phyloP scores from a whole-genome alignment of 30 jellyfish, hydroid and myxozoan genomes.

The Hydractinia symbiolongicarpus region DNA sequence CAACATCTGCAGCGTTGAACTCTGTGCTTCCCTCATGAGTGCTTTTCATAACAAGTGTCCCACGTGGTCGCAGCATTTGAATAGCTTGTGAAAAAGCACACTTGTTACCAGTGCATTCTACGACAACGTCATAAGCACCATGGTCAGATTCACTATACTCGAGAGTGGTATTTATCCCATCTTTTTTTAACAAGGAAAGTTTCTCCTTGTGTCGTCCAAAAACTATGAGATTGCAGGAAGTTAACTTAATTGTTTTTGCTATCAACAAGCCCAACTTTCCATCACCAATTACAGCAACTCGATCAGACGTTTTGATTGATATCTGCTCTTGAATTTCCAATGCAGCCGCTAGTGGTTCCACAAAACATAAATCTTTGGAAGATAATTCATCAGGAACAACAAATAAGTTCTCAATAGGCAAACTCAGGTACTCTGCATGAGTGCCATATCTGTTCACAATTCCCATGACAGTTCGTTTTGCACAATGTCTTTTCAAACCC shows the following conservation, averaged over 20 bases:
- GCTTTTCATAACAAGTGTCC: conserved; percentile 29
- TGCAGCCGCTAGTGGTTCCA: conserved; percentile 43
- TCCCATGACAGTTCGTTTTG: conserved; percentile 25
- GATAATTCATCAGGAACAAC: conserved; percentile 31
- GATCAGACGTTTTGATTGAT: background rate
- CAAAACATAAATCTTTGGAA: conserved; percentile 16
- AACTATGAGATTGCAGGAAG: background rate
- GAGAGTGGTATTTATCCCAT: background rate
- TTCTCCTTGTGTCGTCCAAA: conserved; percentile 32
- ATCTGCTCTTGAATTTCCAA: conserved; percentile 18
- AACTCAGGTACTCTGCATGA: conserved; percentile 22
- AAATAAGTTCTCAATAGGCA: conserved; percentile 20
- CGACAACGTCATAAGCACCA: conserved; percentile 21
- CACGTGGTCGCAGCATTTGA: conserved; percentile 25
- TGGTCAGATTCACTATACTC: background rate
- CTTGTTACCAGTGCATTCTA: conserved; percentile 26
- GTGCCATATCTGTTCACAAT: conserved; percentile 11
- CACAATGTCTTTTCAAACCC: conserved; percentile 18
- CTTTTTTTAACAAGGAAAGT: conserved; percentile 9
- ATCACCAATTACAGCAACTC: conserved; percentile 34
- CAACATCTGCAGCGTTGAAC: conserved; percentile 28
- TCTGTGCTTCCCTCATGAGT: conserved; percentile 25
- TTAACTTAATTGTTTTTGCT: conserved; percentile 15
- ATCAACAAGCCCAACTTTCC: conserved; percentile 36
- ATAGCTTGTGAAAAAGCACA: conserved; percentile 11